Base-by-base conservation (phyloP, 2,113 vertebrate genomes). In the Oncorhynchus nerka region DNA sequence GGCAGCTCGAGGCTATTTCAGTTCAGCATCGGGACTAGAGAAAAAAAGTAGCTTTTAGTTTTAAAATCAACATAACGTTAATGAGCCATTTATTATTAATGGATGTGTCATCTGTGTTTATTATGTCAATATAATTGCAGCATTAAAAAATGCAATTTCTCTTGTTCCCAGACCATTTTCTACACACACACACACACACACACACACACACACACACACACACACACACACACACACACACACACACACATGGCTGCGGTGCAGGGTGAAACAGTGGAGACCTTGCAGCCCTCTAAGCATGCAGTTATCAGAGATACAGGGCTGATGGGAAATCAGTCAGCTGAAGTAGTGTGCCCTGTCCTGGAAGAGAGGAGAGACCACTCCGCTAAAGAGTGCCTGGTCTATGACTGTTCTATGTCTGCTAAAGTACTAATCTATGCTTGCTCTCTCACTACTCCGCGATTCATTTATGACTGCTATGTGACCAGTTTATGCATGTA, bases 241-340 rank as follows among this genome's bases (percentile, higher is more conserved):
- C 51, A 66, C 28, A 62, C 16, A 24, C 39, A 45, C 39, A 45
- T 1, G 39, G 6, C 34, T 39, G 19, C n/a, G 24, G 70, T 73
- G 81, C 66, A 71, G 80, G 32, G 78, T 91, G 88, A 90, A 87
- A 88, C 87, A 92, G 83, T 85, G 86, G 83, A 87, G 80, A 74
- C 87, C 81, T 81, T 83, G 83, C 85, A 87, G 86, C 82, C 88
- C 88, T 88, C 81, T 78, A 86, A 88, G 79, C 87, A 86, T 84
- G 87, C 85, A 87, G 90, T 93, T 91, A 92, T 92, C 84, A 84
- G 88, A 84, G 88, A 86, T 84, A 87, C 83, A 87, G 80, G 83
- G 88, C 83, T 90, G 89, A 93, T 92, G 88, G 82, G 82, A 92
- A 92, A 93, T 91, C 89, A 91, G 91, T 93, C 90, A 85, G 86